Base-by-base conservation (phyloP, 2,888 invertebrate genomes). In the Pterobdella sp. region DNA sequence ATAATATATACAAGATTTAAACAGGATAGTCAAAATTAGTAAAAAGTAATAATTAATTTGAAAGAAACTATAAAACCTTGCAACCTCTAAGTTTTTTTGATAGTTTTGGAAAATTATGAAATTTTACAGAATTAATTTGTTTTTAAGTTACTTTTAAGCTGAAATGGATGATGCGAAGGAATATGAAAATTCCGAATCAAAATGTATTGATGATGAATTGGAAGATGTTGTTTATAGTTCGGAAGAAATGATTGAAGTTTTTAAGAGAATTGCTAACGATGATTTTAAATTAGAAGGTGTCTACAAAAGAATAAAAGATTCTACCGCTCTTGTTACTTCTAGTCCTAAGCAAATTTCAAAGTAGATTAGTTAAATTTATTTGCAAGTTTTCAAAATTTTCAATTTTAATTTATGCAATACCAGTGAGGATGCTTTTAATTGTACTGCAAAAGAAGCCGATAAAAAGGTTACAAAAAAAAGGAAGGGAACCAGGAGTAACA, bases 221-320 rank as follows among this genome's bases (percentile, higher is more conserved):
- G 52, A 71, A 32, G 71, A 71, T 35, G 56, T 71, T n/a, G 36
- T n/a, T 56, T 56, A 56, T 56, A 22, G 52, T 71, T 63, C 63
- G n/a, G 63, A 63, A 35, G 63, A 49, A 18, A 60, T 71, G 63
- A 52, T 71, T 1, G 29, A 60, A n/a, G 63, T 71, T 2, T 71
- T 49, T 26, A 71, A 26, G 22, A 32, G 60, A 32, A 34, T 71
- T 18, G 63, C 60, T 7, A 29, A 71, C 22, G 71, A 56, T 35
- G 35, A 71, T 34, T 52, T 63, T 2, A 36, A 56, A 31, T 63
- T 71, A 35, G 60, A 60, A 26, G 18, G 35, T 18, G 36, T 56
- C 26, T 56, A 56, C n/a, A 56, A 22, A 22, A 56, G 60, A 56
- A 56, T 18, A n/a, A 7, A 56, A n/a, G 26, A 56, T 14, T 14